Evolutionary conservation across 2,888 invertebrate genomes (phyloP), one percentile per base, ranked within the genome.

Genomic region (Caenorhabditis virilis): DNA sequence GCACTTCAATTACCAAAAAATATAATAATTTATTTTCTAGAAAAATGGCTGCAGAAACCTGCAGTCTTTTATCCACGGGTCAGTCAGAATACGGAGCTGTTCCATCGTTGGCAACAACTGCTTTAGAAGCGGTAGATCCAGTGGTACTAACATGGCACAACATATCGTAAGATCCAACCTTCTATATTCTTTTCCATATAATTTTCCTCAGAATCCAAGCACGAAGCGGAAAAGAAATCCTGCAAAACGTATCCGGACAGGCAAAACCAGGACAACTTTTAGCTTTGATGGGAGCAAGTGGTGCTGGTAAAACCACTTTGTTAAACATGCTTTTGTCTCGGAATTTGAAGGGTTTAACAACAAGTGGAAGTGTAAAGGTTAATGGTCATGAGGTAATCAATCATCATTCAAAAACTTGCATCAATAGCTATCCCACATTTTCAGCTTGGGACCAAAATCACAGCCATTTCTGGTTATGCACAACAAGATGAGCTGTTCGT

Each of bases 281-380:
- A 27, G 82, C 82, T 13, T 51, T 82, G 55, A 82, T 82, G 82
- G 82, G 82, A 22, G 78, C 82, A 62, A 86, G 86, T 26, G 95
- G 95, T 0, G 92, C 94, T 0, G 95, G 95, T 1, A 95, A 95
- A 86, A 94, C 95, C 0, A 95, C 94, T 0, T 88, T 95, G 2
- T 86, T 95, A 57, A 95, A 95, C 84, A 89, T 92, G 0, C 84
- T 95, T 67, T 93, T 75, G 1, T 57, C 68, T 7, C 56, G 79
- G 25, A 79, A 79, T 52, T 51, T 41, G 23, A 78, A 78, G 23
- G 77, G 78, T 6, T 67, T 85, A 25, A 42, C 75, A 2, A 78
- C 85, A 2, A 63, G 73, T 2, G 85, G 85, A 9, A 78, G 61
- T 43, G 74, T 80, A 0, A 60, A 67, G 20, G 72, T 78, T 7